Evolutionary conservation across 2,113 vertebrate genomes (phyloP).

Genomic region (Corythornis vintsioides): DNA sequence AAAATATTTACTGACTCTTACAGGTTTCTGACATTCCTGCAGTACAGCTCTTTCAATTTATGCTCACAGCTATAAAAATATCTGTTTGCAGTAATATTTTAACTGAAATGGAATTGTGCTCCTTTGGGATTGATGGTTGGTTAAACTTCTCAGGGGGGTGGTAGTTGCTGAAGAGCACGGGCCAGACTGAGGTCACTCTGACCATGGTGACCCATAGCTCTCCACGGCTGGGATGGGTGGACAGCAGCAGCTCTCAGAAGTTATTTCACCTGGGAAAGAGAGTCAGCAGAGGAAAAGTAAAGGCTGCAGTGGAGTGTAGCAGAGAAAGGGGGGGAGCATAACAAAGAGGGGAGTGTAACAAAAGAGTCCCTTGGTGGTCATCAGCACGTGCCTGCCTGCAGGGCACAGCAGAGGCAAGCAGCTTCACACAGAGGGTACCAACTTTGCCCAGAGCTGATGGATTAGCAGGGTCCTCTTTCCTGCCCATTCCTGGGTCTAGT

Average conservation of each 20-base stretch:
- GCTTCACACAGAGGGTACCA: not conserved
- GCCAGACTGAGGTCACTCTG: not conserved
- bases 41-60: not conserved
- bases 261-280: not conserved
- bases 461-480: not conserved
- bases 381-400: not conserved
- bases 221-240: not conserved
- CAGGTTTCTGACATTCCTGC: constrained; percentile 28
- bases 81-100: not conserved
- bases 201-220: not conserved
- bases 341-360: not conserved
- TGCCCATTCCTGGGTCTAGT: not conserved
- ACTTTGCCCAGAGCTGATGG: not conserved
- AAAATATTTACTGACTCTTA: constrained; percentile 54
- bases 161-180: not conserved
- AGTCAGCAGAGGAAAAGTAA: not conserved
- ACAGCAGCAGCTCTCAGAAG: not conserved
- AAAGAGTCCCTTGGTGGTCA: not conserved
- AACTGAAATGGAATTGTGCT: not conserved
- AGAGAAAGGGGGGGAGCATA: too few species aligned
- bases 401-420: not conserved
- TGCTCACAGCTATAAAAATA: constrained; percentile 30
- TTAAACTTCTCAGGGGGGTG: not conserved
- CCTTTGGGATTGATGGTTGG: not conserved
- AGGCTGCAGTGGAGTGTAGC: not conserved